phyloP scores from a whole-genome alignment of 2,888 invertebrate species.

The Rhamphomyia laevipes region DNA sequence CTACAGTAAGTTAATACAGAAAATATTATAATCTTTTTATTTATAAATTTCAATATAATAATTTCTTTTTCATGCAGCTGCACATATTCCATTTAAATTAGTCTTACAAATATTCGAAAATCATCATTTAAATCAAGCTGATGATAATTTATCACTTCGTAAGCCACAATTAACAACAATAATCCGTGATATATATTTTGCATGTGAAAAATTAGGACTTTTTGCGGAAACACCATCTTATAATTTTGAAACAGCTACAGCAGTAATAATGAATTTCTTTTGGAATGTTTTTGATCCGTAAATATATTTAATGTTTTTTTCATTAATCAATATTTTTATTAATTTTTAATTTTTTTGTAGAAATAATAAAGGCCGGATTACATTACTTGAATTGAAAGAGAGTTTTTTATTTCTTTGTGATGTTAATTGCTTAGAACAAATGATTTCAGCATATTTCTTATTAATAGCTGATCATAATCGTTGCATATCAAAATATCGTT shows the following conservation, averaged over 20 bases:
- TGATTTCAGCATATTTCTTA: constrained; percentile 27
- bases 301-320: not conserved
- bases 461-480: constrained; percentile 25
- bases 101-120: constrained; percentile 31
- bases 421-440: constrained; percentile 25
- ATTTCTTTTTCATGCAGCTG: constrained; percentile 20
- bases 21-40: too few species aligned
- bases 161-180: constrained; percentile 32
- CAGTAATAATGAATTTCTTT: constrained; percentile 31
- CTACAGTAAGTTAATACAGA: too few species aligned
- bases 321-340: not conserved
- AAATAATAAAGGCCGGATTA: constrained; percentile 8
- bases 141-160: constrained; percentile 27
- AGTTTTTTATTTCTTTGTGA: constrained; percentile 33
- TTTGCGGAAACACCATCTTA: constrained; percentile 23
- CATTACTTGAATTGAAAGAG: constrained; percentile 31
- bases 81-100: constrained; percentile 30
- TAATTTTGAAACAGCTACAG: constrained; percentile 26
- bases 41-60: too few species aligned
- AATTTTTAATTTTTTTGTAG: not conserved
- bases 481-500: constrained; percentile 29
- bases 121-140: constrained; percentile 25
- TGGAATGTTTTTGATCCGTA: constrained; percentile 37
- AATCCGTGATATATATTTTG: constrained; percentile 34
- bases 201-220: constrained; percentile 32